A percentile compares a stretch with the other conserved stretches of the same genome.
Conservation (phyloP, 2,113 vertebrate species). For the Toxotes chatareus region DNA sequence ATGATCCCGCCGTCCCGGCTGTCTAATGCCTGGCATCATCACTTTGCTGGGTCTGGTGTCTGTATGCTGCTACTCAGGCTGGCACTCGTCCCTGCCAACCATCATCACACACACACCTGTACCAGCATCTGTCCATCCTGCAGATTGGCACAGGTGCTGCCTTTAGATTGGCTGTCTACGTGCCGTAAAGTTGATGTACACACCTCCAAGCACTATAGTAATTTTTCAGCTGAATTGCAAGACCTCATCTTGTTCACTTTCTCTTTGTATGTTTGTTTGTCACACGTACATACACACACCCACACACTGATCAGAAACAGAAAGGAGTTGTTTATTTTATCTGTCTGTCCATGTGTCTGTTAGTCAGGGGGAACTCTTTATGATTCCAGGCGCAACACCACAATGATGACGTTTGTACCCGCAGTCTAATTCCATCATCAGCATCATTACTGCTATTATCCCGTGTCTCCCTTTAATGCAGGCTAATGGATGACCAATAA, state of each 20-base stretch:
- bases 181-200: conserved; percentile 57
- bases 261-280: not conserved
- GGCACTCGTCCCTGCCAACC: conserved; percentile 70
- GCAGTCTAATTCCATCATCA: conserved; percentile 84
- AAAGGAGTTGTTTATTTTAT: conserved; percentile 43
- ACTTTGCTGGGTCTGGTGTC: conserved; percentile 60
- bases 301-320: conserved; percentile 1
- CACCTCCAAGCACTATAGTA: conserved; percentile 42
- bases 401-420: conserved; percentile 78
- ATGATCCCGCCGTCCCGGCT: conserved; percentile 67
- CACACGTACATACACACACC: conserved; percentile 1
- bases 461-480: conserved; percentile 86
- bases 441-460: conserved; percentile 88
- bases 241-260: not conserved
- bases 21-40: conserved; percentile 56
- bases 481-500: conserved; percentile 89
- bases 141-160: conserved; percentile 78
- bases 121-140: conserved; percentile 79
- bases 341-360: conserved; percentile 57
- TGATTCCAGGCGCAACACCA: conserved; percentile 74
- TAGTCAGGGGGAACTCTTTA: conserved; percentile 67
- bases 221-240: conserved; percentile 36
- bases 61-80: conserved; percentile 69
- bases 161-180: conserved; percentile 65
- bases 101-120: conserved; percentile 80